Evolutionary conservation across 2,113 vertebrate genomes (phyloP).

Genomic region (Chaetodon auriga): DNA sequence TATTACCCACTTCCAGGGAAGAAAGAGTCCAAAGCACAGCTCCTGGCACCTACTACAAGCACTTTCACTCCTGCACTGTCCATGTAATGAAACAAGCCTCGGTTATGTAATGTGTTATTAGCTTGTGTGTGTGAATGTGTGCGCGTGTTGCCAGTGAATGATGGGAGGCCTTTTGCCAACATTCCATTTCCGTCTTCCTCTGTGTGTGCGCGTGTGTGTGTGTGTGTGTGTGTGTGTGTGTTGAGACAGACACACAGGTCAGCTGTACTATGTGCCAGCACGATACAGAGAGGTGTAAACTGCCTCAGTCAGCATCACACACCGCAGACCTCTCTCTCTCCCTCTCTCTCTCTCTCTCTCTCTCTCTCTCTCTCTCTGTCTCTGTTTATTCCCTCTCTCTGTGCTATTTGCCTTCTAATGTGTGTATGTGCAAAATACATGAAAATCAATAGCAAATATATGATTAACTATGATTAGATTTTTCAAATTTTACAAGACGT

Average conservation of each 20-base stretch:
- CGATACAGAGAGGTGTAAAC: conserved; percentile 56
- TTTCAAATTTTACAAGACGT: too few relatives aligned
- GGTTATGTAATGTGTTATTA: conserved; percentile 57
- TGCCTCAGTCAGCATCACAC: conserved; percentile 62
- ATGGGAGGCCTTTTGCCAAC: conserved; percentile 51
- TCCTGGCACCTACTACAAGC: neutral
- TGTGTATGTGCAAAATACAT: conserved; percentile 6
- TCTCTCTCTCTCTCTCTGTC: conserved; percentile 5
- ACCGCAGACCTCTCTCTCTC: conserved; percentile 25
- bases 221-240: conserved; percentile 24
- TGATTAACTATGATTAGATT: neutral
- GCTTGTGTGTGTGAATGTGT: conserved; percentile 15
- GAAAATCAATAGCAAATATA: conserved; percentile 21
- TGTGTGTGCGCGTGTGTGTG: conserved; percentile 29
- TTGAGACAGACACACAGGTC: conserved; percentile 42
- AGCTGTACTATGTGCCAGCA: conserved; percentile 47
- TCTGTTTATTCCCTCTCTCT: neutral
- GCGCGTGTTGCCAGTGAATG: conserved; percentile 49
- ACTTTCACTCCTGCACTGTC: neutral
- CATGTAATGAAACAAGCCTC: conserved; percentile 42
- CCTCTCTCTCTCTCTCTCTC: conserved; percentile 22
- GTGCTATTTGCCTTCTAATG: conserved; percentile 2
- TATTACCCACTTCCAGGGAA: conserved; percentile 26
- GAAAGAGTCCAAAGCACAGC: conserved; percentile 6
- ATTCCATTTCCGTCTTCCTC: conserved; percentile 48